Base-by-base conservation (phyloP, 2,797 vertebrate species). In the Darevskia mixta region DNA sequence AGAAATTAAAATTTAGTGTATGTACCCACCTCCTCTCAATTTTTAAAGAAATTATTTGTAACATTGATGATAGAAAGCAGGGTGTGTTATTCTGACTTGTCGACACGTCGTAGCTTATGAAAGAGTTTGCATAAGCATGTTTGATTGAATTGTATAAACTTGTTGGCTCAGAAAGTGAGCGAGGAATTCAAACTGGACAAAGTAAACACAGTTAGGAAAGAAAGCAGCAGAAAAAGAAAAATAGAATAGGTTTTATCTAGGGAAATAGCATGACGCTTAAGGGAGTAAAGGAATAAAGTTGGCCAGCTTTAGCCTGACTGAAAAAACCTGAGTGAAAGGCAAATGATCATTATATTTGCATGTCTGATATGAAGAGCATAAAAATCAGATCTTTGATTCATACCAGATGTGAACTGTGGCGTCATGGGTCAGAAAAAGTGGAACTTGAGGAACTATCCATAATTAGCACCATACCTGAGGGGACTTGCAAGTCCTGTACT, bases 281-380 rank as follows among this genome's bases (percentile, higher is more conserved):
- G 91, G 92, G 91, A 91, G 92, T 91, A 66, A 71, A 75, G n/a
- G 87, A 95, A 85, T 89, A 79, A 92, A 89, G 94, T 95, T 97
- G 94, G 87, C 84, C 43, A 93, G 92, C 67, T 81, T 83, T 80
- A 66, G 87, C 73, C 66, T 86, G 91, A 95, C 89, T 93, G 91
- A 61, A 93, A 94, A 96, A 96, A 93, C 87, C 95, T 91, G 87
- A 93, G 92, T 90, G 92, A 95, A 95, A 90, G 90, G 61, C 95
- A 94, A 94, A 90, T 75, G 89, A 87, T 93, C 91, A 89, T 88
- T 91, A 89, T 88, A 49, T 18, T 92, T 87, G 86, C 25, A 87
- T 64, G 25, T 81, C 64, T 88, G 83, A 91, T 88, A 91, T 64
- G 55, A 92, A 90, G 93, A 84, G 38, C 67, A 61, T 8, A 66